These are phyloP conservation scores for Euplagia quadripunctaria DNA, from an alignment of 2,888 invertebrate genomes.

Conservation along the genomic window DNA sequence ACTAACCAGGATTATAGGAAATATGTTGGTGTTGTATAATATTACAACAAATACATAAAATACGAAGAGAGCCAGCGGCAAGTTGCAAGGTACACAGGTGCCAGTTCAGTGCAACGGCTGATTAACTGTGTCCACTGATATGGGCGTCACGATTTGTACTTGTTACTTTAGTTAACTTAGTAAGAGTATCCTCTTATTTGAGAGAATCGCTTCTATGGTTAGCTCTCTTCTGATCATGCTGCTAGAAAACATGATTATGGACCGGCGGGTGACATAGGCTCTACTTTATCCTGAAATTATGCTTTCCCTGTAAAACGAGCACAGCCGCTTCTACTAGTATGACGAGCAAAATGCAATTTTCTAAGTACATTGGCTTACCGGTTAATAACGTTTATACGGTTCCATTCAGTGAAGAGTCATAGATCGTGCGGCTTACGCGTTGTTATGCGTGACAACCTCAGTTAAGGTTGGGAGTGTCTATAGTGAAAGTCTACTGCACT, in stretches of 20 bases:
- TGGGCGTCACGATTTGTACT: constrained; percentile 38
- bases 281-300: neutral
- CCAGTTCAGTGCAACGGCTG: constrained; percentile 76
- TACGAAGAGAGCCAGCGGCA: constrained; percentile 53
- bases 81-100: constrained; percentile 82
- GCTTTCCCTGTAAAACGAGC: neutral
- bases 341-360: neutral
- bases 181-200: neutral
- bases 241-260: neutral
- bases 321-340: no score
- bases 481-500: neutral
- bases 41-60: constrained; percentile 41
- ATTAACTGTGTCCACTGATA: constrained; percentile 55
- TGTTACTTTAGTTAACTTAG: neutral
- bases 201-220: neutral
- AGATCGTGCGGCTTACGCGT: neutral
- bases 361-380: neutral
- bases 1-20: neutral
- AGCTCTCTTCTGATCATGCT: neutral
- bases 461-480: neutral
- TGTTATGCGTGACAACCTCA: no score
- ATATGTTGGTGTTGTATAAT: constrained; percentile 31
- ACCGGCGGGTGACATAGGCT: neutral
- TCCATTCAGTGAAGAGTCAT: neutral
- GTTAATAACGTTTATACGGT: neutral